phyloP scores from a whole-genome alignment of 2,113 vertebrate species.

The Zosterops japonicus region DNA sequence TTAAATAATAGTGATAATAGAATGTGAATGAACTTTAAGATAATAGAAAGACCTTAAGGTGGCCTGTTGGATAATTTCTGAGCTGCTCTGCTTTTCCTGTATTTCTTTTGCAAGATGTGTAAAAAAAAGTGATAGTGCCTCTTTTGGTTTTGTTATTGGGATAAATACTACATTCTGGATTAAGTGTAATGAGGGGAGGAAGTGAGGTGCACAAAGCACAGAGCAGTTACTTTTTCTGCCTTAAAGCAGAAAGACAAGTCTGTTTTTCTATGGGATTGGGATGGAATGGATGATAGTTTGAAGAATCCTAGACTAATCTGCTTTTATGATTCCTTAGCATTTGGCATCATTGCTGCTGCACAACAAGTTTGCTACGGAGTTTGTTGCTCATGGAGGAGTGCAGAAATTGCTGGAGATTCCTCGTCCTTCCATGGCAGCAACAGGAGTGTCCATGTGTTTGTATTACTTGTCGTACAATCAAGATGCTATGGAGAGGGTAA shows the following conservation, averaged over 20 bases:
- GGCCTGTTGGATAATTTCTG: not conserved
- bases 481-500: slow-evolving; percentile 98
- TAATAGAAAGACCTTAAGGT: not conserved
- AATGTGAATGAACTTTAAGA: not conserved
- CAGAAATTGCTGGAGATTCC: slow-evolving; percentile 97
- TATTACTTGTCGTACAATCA: slow-evolving; percentile 99
- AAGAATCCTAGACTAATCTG: slow-evolving; percentile 19
- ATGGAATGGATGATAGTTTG: not conserved
- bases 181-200: not conserved
- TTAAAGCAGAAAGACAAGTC: not conserved
- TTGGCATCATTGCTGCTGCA: slow-evolving; percentile 96
- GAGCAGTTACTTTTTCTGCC: not conserved
- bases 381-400: slow-evolving; percentile 97
- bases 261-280: not conserved
- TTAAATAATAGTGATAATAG: not conserved
- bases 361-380: slow-evolving; percentile 98
- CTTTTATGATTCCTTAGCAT: slow-evolving; percentile 77
- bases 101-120: not conserved
- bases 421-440: slow-evolving; percentile 97
- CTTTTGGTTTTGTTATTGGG: not conserved
- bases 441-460: slow-evolving; percentile 96
- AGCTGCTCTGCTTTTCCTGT: not conserved
- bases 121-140: not conserved
- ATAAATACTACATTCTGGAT: not conserved
- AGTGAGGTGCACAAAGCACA: not conserved